Percentiles rank a stretch among this genome's conserved stretches.
Conservation (phyloP, 2,113 vertebrate species). For the Chloropsis hardwickii region DNA sequence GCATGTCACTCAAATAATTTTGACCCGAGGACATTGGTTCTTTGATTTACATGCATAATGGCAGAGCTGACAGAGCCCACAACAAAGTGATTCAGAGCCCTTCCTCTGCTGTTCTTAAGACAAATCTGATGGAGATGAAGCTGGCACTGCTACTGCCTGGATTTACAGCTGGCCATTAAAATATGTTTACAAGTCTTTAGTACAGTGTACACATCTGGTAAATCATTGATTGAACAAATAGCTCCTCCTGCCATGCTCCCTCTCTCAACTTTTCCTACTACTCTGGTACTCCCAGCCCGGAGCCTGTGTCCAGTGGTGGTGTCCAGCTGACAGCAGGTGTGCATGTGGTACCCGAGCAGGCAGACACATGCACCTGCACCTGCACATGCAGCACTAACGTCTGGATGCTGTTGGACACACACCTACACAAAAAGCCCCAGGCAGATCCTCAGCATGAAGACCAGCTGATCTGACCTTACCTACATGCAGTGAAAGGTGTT, state of each 20-base stretch:
- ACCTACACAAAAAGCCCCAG: not conserved
- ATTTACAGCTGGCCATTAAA: constrained; percentile 62
- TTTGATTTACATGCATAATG: constrained; percentile 13
- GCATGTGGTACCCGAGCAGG: rapidly evolving
- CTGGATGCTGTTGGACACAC: not conserved
- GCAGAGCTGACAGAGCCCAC: constrained; percentile 12
- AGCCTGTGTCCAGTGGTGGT: rapidly evolving
- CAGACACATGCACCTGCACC: rapidly evolving
- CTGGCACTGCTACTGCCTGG: constrained; percentile 15
- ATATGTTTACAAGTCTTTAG: constrained; percentile 56
- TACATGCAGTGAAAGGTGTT: not conserved
- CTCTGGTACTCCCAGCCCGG: not conserved
- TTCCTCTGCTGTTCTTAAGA: not conserved
- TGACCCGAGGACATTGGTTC: not conserved
- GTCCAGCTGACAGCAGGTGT: rapidly evolving
- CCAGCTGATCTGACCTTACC: not conserved
- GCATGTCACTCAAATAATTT: not conserved
- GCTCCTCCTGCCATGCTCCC: constrained; percentile 1
- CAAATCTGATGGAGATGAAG: not conserved
- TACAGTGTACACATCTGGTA: constrained; percentile 48
- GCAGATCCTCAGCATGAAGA: not conserved
- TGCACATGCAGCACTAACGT: rapidly evolving
- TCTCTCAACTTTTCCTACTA: not conserved
- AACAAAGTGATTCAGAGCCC: constrained; percentile 12
- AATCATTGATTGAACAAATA: constrained; percentile 45